phyloP scores from a whole-genome alignment of 2,797 vertebrate genomes.

The Anisognathus igniventris region DNA sequence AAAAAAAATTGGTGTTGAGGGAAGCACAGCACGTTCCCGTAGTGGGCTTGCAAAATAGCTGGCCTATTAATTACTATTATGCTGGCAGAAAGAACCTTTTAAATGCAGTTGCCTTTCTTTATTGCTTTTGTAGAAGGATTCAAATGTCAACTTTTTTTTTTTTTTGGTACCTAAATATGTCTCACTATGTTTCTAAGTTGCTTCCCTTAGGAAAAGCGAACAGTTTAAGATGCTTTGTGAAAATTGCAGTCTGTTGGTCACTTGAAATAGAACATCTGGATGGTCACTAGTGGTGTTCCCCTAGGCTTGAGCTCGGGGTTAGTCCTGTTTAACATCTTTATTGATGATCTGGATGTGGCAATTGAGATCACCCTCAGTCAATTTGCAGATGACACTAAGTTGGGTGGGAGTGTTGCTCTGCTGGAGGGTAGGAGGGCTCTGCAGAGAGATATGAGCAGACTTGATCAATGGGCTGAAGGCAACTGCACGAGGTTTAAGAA shows the following conservation, averaged over 20 bases:
- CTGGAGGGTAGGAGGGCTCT: neutral
- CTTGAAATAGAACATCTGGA: neutral
- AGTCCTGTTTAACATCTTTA: neutral
- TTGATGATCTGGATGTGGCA: neutral
- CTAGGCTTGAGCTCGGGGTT: accelerated
- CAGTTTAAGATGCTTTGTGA: neutral
- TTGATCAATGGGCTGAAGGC: neutral
- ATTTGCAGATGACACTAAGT: neutral
- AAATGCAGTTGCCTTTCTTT: neutral
- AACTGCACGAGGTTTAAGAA: neutral
- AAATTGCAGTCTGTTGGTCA: neutral
- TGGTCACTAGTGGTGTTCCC: neutral
- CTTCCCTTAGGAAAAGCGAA: neutral
- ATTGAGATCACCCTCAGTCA: neutral
- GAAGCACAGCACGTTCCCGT: neutral
- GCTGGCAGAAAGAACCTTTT: neutral
- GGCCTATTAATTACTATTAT: neutral
- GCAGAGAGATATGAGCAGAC: neutral
- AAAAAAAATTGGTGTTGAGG: accelerated
- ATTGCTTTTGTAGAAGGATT: neutral
- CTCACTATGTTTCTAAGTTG: neutral
- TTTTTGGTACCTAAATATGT: neutral
- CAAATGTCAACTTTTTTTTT: neutral
- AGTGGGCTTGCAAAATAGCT: neutral
- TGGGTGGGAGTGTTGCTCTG: neutral